These are phyloP conservation scores for Nycticorax nycticorax DNA, from an alignment of 2,113 vertebrate species.

Conservation along the genomic window DNA sequence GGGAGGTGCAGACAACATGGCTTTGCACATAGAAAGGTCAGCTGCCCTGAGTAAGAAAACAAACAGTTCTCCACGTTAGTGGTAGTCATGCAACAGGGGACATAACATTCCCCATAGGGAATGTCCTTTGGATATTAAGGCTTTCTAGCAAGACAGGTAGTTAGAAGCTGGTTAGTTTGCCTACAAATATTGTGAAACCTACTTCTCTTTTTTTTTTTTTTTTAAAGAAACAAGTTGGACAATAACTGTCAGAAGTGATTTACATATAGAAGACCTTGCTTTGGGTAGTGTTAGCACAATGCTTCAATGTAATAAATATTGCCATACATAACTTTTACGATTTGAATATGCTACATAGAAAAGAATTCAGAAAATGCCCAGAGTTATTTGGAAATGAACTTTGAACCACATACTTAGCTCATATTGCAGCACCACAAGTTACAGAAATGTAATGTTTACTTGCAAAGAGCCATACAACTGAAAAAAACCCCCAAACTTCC, in stretches of 20 bases:
- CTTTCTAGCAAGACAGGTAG: background rate
- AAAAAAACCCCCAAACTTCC: background rate
- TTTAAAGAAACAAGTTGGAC: background rate
- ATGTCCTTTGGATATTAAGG: background rate
- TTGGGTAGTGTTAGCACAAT: background rate
- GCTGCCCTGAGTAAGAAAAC: background rate
- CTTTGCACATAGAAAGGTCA: background rate
- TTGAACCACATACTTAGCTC: background rate
- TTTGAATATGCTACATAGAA: background rate
- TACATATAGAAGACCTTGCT: background rate
- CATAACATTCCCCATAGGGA: background rate
- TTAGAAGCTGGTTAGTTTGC: background rate
- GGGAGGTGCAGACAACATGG: background rate
- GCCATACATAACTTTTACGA: background rate
- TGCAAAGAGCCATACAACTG: background rate
- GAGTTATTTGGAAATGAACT: background rate
- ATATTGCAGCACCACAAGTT: background rate
- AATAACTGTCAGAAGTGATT: background rate
- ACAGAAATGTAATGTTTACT: background rate
- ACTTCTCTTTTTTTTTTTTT: background rate
- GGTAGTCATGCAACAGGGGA: background rate
- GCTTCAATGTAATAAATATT: background rate
- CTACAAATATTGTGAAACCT: background rate
- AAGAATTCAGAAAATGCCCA: background rate
- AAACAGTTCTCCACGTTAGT: background rate